phyloP scores from a whole-genome alignment of 1,140 invertebrate genomes.

The Diabrotica undecimpunctata region DNA sequence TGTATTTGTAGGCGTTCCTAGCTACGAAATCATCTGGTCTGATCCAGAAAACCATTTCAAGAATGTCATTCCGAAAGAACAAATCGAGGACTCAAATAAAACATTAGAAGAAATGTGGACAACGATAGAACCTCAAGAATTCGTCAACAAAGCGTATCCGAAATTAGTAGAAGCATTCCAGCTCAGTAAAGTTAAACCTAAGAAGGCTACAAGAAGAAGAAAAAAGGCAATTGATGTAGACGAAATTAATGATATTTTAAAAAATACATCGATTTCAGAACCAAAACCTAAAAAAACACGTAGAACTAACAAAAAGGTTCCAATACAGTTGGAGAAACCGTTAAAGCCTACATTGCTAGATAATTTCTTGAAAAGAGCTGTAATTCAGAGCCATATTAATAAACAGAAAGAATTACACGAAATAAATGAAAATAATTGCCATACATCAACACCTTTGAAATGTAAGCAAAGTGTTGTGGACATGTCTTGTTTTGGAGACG shows the following conservation, averaged over 20 bases:
- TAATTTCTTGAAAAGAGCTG: slow-evolving; percentile 27
- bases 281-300: slow-evolving; percentile 27
- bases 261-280: slow-evolving; percentile 33
- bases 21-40: slow-evolving; percentile 69
- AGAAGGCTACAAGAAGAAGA: slow-evolving; percentile 49
- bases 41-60: slow-evolving; percentile 55
- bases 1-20: slow-evolving; percentile 52
- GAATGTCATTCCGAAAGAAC: slow-evolving; percentile 56
- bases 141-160: slow-evolving; percentile 64
- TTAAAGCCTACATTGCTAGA: slow-evolving; percentile 27
- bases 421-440: slow-evolving; percentile 17
- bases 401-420: slow-evolving; percentile 12
- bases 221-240: slow-evolving; percentile 41
- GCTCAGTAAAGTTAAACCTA: slow-evolving; percentile 53
- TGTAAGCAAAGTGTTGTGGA: slow-evolving; percentile 34
- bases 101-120: slow-evolving; percentile 52
- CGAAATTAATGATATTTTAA: slow-evolving; percentile 28
- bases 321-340: not conserved
- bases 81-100: slow-evolving; percentile 44
- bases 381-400: slow-evolving; percentile 15
- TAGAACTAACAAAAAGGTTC: slow-evolving; percentile 32
- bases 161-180: slow-evolving; percentile 59
- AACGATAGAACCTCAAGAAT: slow-evolving; percentile 65
- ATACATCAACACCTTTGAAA: slow-evolving; percentile 32
- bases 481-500: slow-evolving; percentile 45